Conservation (phyloP, 2,113 vertebrate genomes). For the Enhydra lutris region DNA sequence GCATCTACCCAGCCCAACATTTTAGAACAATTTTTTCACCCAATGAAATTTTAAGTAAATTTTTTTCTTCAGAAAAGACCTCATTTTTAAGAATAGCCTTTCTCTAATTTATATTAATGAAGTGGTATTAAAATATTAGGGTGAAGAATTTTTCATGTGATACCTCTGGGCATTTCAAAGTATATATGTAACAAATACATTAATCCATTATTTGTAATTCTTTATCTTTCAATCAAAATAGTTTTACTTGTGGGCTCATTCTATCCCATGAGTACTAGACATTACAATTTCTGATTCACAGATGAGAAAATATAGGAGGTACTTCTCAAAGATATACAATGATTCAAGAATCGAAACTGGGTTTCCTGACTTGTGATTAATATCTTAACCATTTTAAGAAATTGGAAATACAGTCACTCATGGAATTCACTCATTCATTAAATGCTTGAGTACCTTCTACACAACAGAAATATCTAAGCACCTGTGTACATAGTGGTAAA, state of each 20-base stretch:
- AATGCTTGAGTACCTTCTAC: neutral
- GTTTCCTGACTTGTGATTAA: neutral
- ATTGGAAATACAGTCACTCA: neutral
- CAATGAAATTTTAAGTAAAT: neutral
- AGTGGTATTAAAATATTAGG: neutral
- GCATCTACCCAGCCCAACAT: neutral
- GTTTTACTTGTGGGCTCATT: neutral
- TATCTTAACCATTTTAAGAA: neutral
- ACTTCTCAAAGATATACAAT: neutral
- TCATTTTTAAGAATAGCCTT: neutral
- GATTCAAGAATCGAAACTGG: neutral
- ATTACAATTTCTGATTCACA: neutral
- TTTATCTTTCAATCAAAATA: neutral
- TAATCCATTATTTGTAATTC: constrained; percentile 1
- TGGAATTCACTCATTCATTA: neutral
- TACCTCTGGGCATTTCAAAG: neutral
- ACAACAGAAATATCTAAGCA: neutral
- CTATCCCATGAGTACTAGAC: neutral
- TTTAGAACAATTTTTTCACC: neutral
- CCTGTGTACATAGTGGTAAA: neutral
- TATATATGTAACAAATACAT: neutral
- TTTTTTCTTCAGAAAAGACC: neutral
- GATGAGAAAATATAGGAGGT: neutral
- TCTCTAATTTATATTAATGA: neutral
- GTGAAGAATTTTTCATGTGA: neutral